Base-by-base conservation (phyloP, 2,113 vertebrate genomes). In the Scytalopus superciliaris region DNA sequence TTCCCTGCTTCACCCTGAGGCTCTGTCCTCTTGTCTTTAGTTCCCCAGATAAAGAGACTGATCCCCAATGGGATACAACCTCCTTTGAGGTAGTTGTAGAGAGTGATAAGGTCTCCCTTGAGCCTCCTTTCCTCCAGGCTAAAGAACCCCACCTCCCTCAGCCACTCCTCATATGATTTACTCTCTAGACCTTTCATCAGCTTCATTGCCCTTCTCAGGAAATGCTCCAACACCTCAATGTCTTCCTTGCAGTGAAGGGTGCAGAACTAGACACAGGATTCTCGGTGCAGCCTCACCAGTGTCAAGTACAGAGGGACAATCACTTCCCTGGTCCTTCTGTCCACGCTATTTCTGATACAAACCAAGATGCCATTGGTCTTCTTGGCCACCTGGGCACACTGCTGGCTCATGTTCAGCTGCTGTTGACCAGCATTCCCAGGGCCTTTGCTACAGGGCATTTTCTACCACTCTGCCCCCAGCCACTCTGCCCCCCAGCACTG, bases 201-300 rank as follows among this genome's bases (percentile, higher is more conserved):
- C 8, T 66, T 12, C 18, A 16, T 4, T 44, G 18, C 10, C 9
- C 5, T 37, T 59, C 37, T 39, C 27, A 9, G 14, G 18, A 44
- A 23, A 6, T 0, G 0, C 6, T 40, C 27, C 31, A 37, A 18
- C 21, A 0, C 21, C 22, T 37, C 21, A 42, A 2, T 23, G 27
- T 89, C 12, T 22, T 49, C 19, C 30, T 23, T 28, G 18, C 3
- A 19, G 1, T 0, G 1, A 50, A 31, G 18, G 3, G 21, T 21
- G 17, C 59, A 80, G 67, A 50, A 31, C 12, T 27, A 31, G 1
- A 37, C 12, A 10, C 7, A 33, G 50, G 0, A 44, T 1, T 49
- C 2, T 1, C 50, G 31, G 3, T 28, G 31, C 1, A 1, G 50
- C 9, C 25, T 9, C 37, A 37, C 10, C 50, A 50, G 17, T 27